Percentiles rank a stretch among this genome's conserved stretches.
Evolutionary conservation across 2,888 invertebrate species (phyloP).

Genomic region (Phlogophora meticulosa): DNA sequence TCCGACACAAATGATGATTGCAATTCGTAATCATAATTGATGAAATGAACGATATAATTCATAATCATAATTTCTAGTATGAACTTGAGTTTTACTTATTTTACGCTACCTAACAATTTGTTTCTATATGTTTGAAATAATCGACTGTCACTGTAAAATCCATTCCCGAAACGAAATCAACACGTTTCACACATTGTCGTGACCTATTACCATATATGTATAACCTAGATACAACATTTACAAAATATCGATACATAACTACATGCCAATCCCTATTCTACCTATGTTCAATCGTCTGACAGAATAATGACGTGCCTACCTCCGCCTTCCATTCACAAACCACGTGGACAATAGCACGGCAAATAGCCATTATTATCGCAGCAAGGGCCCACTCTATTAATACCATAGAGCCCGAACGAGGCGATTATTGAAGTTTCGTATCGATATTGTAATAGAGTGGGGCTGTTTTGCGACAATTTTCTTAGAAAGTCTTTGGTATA

Average conservation of each 20-base stretch:
- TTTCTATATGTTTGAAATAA: too few species aligned
- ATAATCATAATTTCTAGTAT: too few species aligned
- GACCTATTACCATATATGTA: background rate
- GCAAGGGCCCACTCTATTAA: constrained; percentile 81
- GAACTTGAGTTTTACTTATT: too few species aligned
- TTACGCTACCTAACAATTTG: too few species aligned
- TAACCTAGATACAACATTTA: background rate
- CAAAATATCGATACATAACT: constrained; percentile 59
- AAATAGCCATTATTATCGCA: constrained; percentile 88
- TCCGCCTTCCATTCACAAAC: constrained; percentile 83
- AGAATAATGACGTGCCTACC: constrained; percentile 88
- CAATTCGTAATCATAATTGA: too few species aligned
- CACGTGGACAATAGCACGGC: constrained; percentile 87
- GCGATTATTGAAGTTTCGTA: constrained; percentile 70
- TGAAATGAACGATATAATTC: too few species aligned
- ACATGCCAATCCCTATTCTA: constrained; percentile 70
- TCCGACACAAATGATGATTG: too few species aligned
- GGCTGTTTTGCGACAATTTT: constrained; percentile 26
- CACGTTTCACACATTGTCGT: background rate
- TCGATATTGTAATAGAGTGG: constrained; percentile 42
- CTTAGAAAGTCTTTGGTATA: constrained; percentile 38
- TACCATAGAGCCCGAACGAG: constrained; percentile 68
- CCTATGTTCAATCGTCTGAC: constrained; percentile 76
- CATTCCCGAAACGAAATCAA: background rate
- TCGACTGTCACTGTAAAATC: too few species aligned